Percentiles rank a stretch among this genome's conserved stretches.
These are phyloP conservation scores for Druon quercuslanigerum DNA, from an alignment of 1,140 invertebrate genomes.

Conservation along the genomic window DNA sequence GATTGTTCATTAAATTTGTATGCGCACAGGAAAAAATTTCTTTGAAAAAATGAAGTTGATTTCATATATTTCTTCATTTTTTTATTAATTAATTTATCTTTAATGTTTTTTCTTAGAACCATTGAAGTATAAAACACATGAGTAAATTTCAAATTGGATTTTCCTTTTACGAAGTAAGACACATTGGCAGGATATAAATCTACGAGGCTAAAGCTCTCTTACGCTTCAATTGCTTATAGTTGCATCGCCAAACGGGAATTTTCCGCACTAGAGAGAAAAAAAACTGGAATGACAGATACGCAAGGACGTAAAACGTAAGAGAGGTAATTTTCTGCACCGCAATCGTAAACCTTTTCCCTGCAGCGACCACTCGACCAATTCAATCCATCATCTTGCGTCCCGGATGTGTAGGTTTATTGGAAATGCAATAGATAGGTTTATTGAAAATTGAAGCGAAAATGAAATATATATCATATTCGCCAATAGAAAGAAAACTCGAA, in stretches of 20 bases:
- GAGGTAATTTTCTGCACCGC: conserved; percentile 29
- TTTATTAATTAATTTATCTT: not conserved
- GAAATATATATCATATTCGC: conserved; percentile 16
- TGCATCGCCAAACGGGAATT: not conserved
- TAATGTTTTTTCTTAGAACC: not conserved
- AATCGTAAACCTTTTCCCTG: conserved; percentile 26
- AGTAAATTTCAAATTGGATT: not conserved
- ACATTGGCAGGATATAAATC: conserved; percentile 12
- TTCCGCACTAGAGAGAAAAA: not conserved
- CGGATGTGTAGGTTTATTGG: conserved; percentile 18
- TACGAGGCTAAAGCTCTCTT: not conserved
- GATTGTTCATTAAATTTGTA: conserved; percentile 9
- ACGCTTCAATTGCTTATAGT: not conserved
- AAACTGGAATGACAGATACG: conserved; percentile 7
- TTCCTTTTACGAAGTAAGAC: conserved; percentile 12
- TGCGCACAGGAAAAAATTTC: not conserved
- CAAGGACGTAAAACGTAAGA: conserved; percentile 19
- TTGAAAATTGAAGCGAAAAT: conserved; percentile 22
- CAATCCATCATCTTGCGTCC: conserved; percentile 29
- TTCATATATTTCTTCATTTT: not conserved
- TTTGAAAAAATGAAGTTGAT: not conserved
- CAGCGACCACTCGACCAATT: conserved; percentile 12
- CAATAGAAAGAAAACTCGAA: not conserved
- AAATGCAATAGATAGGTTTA: conserved; percentile 24
- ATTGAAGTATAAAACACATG: not conserved